These are phyloP conservation scores for Bucorvus abyssinicus DNA, from an alignment of 2,797 vertebrate species.

Conservation along the genomic window DNA sequence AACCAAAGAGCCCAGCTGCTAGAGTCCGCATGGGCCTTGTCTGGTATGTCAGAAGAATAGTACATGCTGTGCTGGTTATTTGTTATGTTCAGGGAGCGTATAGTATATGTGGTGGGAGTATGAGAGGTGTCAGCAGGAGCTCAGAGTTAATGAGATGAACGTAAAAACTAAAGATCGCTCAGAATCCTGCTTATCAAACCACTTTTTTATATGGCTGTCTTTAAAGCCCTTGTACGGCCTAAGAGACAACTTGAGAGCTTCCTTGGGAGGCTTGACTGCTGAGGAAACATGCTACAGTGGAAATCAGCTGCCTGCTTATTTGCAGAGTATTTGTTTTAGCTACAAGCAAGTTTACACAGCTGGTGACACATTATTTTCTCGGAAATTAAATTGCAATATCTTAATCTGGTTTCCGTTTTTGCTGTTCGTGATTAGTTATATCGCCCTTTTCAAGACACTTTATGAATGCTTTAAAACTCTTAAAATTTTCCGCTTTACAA, in stretches of 20 bases:
- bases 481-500: not conserved
- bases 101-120: not conserved
- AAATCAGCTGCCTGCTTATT: constrained; percentile 24
- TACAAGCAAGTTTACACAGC: constrained; percentile 43
- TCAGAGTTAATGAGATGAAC: not conserved
- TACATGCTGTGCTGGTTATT: not conserved
- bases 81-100: accelerated
- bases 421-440: not conserved
- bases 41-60: not conserved
- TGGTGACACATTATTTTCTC: constrained; percentile 47
- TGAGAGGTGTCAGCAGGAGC: not conserved
- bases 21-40: not conserved
- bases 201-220: not conserved
- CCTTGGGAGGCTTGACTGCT: not conserved
- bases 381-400: constrained; percentile 20
- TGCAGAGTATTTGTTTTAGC: constrained; percentile 37
- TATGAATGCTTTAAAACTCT: not conserved
- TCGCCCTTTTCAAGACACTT: not conserved
- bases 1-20: not conserved
- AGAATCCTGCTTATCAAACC: not conserved
- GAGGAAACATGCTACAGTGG: not conserved
- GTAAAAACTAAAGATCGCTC: not conserved
- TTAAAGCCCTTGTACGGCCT: not conserved
- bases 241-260: not conserved
- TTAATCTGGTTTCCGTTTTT: constrained; percentile 35